phyloP scores from a whole-genome alignment of 2,797 vertebrate genomes.

The Microcaecilia unicolor region DNA sequence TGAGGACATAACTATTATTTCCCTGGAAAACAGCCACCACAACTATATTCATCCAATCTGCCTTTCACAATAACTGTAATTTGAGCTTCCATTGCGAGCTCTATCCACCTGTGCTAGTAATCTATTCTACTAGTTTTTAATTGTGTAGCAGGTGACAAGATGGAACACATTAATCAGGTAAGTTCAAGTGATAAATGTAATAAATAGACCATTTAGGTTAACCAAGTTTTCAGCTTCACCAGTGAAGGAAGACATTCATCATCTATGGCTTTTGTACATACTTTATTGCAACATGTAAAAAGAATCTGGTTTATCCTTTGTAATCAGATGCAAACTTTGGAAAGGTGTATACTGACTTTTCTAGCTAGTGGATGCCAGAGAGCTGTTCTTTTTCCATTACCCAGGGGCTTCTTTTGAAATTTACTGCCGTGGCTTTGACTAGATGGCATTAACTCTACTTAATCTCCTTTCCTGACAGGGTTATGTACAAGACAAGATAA shows the following conservation, averaged over 20 bases:
- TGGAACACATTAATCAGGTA: slow-evolving; percentile 35
- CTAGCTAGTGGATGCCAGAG: slow-evolving; percentile 18
- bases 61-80: too few species aligned
- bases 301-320: slow-evolving; percentile 46
- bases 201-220: slow-evolving; percentile 66
- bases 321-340: slow-evolving; percentile 57
- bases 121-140: slow-evolving; percentile 28
- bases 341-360: slow-evolving; percentile 4
- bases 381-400: background rate
- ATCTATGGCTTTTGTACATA: slow-evolving; percentile 47
- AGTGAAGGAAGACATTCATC: slow-evolving; percentile 54
- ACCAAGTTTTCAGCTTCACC: slow-evolving; percentile 57
- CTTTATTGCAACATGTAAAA: slow-evolving; percentile 58
- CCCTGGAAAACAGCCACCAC: too few species aligned
- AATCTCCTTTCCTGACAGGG: slow-evolving; percentile 11
- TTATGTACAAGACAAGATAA: slow-evolving; percentile 10
- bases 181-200: slow-evolving; percentile 43
- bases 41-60: too few species aligned
- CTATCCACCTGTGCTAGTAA: too few species aligned
- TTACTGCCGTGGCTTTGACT: slow-evolving; percentile 16
- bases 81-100: too few species aligned
- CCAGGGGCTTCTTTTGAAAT: slow-evolving; percentile 13
- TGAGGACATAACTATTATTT: too few species aligned
- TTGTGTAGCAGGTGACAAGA: slow-evolving; percentile 26
- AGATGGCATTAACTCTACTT: too few species aligned